phyloP scores from a whole-genome alignment of 2,113 vertebrate species.

The Piprites chloris region DNA sequence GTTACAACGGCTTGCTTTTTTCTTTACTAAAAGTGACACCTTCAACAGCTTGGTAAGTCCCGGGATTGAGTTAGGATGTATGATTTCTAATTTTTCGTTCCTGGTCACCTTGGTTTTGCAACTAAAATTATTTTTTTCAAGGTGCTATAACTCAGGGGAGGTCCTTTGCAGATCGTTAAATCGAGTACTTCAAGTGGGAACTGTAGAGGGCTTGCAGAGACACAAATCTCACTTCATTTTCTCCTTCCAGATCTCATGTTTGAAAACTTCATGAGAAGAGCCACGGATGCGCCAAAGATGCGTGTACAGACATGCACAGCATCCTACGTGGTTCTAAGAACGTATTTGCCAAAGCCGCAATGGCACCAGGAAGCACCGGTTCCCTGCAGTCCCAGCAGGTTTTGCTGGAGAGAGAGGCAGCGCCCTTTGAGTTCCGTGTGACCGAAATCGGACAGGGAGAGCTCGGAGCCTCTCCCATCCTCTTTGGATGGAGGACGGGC shows the following conservation, averaged over 20 bases:
- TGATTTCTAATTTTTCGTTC: background rate
- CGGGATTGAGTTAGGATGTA: accelerated
- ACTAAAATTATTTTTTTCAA: background rate
- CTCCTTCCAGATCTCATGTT: background rate
- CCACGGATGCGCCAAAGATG: background rate
- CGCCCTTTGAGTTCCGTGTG: accelerated
- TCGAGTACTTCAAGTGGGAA: background rate
- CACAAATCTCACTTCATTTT: background rate
- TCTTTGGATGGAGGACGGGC: background rate
- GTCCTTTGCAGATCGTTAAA: background rate
- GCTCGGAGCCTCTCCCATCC: background rate
- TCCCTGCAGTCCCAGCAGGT: background rate
- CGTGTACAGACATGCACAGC: background rate
- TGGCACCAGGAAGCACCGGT: background rate
- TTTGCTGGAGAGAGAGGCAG: background rate
- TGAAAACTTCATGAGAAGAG: background rate
- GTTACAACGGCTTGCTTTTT: background rate
- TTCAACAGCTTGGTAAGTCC: background rate
- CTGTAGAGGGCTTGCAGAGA: background rate
- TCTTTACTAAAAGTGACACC: background rate
- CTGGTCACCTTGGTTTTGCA: background rate
- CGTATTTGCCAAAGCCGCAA: background rate
- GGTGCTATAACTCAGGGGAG: background rate
- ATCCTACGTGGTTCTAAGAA: background rate
- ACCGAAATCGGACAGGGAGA: background rate